Percentiles rank a stretch among this genome's conserved stretches.
Conservation (phyloP, 2,113 vertebrate genomes). For the Megalops atlanticus region DNA sequence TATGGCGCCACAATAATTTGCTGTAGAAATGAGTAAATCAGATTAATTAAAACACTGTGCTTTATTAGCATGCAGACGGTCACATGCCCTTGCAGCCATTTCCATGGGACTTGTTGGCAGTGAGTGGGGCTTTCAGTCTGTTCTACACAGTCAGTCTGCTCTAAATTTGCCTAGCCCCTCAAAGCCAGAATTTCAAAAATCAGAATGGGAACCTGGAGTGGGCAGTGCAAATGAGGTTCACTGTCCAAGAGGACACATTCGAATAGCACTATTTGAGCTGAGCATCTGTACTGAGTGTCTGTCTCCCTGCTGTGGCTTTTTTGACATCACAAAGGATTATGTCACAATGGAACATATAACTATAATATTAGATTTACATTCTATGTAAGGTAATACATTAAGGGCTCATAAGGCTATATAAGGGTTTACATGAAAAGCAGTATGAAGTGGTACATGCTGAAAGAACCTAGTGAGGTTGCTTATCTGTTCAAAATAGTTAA, state of each 20-base stretch:
- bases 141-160: neutral
- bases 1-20: neutral
- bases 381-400: constrained; percentile 35
- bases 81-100: too few relatives aligned
- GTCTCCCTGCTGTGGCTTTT: constrained; percentile 8
- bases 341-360: neutral
- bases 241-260: constrained; percentile 37
- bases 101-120: too few relatives aligned
- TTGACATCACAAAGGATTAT: neutral
- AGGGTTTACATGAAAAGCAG: constrained; percentile 20
- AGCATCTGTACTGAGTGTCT: constrained; percentile 21
- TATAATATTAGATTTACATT: constrained; percentile 16
- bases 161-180: neutral
- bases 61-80: too few relatives aligned
- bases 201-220: constrained; percentile 35
- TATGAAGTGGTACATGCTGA: neutral
- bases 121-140: neutral
- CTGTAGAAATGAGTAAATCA: neutral
- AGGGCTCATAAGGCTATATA: too few relatives aligned
- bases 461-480: neutral
- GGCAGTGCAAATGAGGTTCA: constrained; percentile 51
- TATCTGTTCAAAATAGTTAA: constrained; percentile 27
- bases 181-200: constrained; percentile 40
- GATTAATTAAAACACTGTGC: neutral
- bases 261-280: constrained; percentile 42